Conservation (phyloP, 2,113 vertebrate species). For the Erinaceus europaeus region DNA sequence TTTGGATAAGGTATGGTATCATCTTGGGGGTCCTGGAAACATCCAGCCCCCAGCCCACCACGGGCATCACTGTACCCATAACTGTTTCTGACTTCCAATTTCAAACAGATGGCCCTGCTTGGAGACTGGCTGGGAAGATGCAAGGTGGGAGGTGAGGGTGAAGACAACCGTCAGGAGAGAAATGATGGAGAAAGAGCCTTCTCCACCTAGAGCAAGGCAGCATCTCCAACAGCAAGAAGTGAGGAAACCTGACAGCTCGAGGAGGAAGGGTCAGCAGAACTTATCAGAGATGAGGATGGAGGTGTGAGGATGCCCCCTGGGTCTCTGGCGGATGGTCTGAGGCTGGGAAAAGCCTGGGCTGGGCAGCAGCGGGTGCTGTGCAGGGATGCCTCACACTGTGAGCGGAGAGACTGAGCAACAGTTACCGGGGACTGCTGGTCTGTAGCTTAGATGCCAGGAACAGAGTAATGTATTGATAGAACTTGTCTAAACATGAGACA, state of each 20-base stretch:
- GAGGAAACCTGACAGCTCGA: not conserved
- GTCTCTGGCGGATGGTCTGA: not conserved
- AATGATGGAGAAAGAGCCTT: not conserved
- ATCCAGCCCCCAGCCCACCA: too few relatives aligned
- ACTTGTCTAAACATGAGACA: too few relatives aligned
- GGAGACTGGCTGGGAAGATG: not conserved
- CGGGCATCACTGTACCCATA: too few relatives aligned
- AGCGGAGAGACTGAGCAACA: not conserved
- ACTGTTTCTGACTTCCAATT: too few relatives aligned
- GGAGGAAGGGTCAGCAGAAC: not conserved
- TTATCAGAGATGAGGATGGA: not conserved
- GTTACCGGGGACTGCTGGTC: fast-evolving
- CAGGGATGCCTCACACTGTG: fast-evolving
- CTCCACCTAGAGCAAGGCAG: not conserved
- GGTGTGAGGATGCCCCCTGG: not conserved
- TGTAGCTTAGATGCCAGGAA: not conserved
- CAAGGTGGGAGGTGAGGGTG: not conserved
- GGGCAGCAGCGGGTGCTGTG: not conserved
- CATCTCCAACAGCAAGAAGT: not conserved
- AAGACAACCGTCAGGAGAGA: fast-evolving
- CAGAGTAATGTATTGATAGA: too few relatives aligned
- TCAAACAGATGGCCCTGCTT: not conserved
- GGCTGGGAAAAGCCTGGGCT: too few relatives aligned
- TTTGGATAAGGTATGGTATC: too few relatives aligned
- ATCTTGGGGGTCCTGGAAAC: too few relatives aligned